Evolutionary conservation across 2,113 vertebrate genomes (phyloP).

Genomic region (Haemorhous mexicanus): DNA sequence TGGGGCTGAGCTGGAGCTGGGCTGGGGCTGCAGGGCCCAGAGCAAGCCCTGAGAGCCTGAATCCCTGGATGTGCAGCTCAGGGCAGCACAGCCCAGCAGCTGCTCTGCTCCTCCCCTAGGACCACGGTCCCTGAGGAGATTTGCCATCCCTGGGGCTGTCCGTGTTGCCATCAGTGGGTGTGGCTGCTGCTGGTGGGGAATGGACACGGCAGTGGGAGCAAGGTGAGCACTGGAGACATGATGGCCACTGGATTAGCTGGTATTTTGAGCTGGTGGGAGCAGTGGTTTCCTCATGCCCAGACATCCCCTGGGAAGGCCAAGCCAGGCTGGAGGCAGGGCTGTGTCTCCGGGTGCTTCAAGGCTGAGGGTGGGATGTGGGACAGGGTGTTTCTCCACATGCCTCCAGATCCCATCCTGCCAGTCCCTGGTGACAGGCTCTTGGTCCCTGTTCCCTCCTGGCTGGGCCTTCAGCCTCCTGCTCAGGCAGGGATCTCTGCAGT

Average conservation of each 20-base stretch:
- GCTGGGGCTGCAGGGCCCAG: background rate
- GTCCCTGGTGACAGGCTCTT: background rate
- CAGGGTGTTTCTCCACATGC: background rate
- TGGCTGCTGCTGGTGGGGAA: background rate
- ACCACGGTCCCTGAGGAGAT: background rate
- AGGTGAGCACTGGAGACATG: background rate
- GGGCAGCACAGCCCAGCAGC: background rate
- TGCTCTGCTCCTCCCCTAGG: background rate
- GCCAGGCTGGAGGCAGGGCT: background rate
- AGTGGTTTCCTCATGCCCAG: background rate
- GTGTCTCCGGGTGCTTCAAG: rapidly evolving
- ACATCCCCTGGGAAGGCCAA: background rate
- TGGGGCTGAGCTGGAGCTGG: background rate
- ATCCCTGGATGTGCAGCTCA: background rate
- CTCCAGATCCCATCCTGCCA: background rate
- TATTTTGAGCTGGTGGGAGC: background rate
- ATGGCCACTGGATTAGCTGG: background rate
- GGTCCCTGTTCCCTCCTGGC: background rate
- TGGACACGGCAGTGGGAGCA: rapidly evolving
- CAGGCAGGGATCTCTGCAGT: background rate
- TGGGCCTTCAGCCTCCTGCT: background rate
- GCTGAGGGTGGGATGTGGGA: background rate
- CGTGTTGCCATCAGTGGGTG: background rate
- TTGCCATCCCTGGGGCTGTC: background rate
- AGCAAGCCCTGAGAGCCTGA: rapidly evolving